Evolutionary conservation across 2,797 vertebrate genomes (phyloP), one percentile per base, ranked within the genome.

Genomic region (Betta splendens): DNA sequence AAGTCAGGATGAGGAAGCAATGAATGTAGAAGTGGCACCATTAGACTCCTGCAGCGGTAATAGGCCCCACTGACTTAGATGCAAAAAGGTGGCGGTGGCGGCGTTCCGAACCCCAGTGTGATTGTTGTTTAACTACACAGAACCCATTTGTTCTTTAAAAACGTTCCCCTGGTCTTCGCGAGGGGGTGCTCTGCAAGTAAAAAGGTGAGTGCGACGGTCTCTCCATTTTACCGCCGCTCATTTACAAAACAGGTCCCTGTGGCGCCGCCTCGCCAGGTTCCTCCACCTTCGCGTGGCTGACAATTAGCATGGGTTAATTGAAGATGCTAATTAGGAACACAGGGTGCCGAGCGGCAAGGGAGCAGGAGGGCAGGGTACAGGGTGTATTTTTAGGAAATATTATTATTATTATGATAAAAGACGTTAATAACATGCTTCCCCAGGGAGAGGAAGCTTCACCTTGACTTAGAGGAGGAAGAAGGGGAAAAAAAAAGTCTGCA

Each of bases 271-370:
- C 72, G 67, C 82, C 65, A 82, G 73, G 86, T 74, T 81, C 69
- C 54, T 64, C 36, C 74, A 79, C 78, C 85, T 88, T 85, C 86
- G 70, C 44, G 36, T 51, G 52, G 66, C 49, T 74, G 56, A 68
- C 83, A 85, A 88, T 92, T 90, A 89, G 83, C 80, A 68, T 71
- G 84, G 91, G 92, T 90, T 93, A 93, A 92, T 92, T 91, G 91
- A 87, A 90, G 80, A 80, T 86, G 87, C 88, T 93, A 92, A 92
- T 93, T 90, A 84, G 69, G 79, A 90, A 89, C 88, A 70, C 71
- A 69, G 83, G 81, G 84, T 80, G 87, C 82, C 79, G 79, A 85
- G 86, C 88, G 87, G 83, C 91, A 64, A 85, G 90, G 89, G 92
- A 88, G 75, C 78, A 71, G 68, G 69, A 80, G 87, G 72, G 72